Evolutionary conservation across 1,140 invertebrate genomes (phyloP).

Genomic region (Stegodyphus mimosarum): DNA sequence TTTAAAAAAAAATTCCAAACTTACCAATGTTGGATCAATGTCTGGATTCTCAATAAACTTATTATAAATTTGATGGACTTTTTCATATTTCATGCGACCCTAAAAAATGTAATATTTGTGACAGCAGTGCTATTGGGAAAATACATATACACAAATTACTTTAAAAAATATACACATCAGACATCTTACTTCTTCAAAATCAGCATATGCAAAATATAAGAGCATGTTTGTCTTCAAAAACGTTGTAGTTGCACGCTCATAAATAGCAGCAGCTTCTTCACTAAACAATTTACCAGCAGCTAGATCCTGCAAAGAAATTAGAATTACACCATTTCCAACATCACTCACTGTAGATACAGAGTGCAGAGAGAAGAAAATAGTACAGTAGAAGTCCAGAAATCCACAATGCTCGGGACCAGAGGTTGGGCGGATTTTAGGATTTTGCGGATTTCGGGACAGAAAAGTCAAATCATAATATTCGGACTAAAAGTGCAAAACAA

Average conservation of each 20-base stretch:
- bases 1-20: conserved; percentile 62
- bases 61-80: conserved; percentile 97
- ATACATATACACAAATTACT: background rate
- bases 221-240: conserved; percentile 92
- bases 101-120: conserved; percentile 60
- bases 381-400: too few species aligned
- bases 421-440: too few species aligned
- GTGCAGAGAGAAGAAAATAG: too few species aligned
- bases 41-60: conserved; percentile 88
- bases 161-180: too few species aligned
- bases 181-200: conserved; percentile 88
- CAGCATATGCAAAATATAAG: conserved; percentile 97
- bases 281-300: conserved; percentile 90
- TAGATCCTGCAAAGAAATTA: conserved; percentile 77
- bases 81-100: conserved; percentile 93
- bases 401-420: too few species aligned
- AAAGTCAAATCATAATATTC: too few species aligned
- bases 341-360: too few species aligned
- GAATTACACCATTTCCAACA: background rate
- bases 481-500: too few species aligned
- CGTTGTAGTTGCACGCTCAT: conserved; percentile 84
- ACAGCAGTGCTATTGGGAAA: background rate
- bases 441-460: too few species aligned
- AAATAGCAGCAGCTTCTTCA: conserved; percentile 93
- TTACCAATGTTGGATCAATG: conserved; percentile 93